phyloP scores from a whole-genome alignment of 2,888 invertebrate genomes.

The Ophion ventricosus region DNA sequence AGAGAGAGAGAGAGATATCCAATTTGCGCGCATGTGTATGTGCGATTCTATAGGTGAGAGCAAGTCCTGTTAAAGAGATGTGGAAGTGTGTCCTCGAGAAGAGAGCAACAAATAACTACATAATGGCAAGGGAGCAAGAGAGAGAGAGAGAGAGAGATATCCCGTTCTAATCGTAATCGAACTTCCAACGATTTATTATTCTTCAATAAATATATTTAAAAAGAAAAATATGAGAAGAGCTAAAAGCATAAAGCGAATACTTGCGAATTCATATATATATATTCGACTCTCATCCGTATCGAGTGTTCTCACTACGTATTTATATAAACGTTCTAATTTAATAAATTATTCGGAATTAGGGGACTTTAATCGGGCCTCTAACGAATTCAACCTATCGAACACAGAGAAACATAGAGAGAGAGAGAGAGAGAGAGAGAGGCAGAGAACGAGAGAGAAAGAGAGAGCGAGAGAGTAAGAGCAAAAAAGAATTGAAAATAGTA shows the following conservation, averaged over 20 bases:
- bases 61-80: constrained; percentile 32
- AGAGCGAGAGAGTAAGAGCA: constrained; percentile 5
- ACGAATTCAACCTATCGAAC: constrained; percentile 26
- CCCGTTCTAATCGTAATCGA: constrained; percentile 64
- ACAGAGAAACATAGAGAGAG: constrained; percentile 5
- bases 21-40: constrained; percentile 51
- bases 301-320: constrained; percentile 65
- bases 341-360: constrained; percentile 70
- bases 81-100: constrained; percentile 47
- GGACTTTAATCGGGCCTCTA: constrained; percentile 48
- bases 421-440: constrained; percentile 14
- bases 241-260: constrained; percentile 25
- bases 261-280: constrained; percentile 45
- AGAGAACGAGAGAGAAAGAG: constrained; percentile 10
- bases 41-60: not conserved
- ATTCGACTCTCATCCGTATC: constrained; percentile 68
- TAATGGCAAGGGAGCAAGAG: constrained; percentile 38
- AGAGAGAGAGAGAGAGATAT: constrained; percentile 22
- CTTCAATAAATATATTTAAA: constrained; percentile 64
- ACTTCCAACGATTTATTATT: constrained; percentile 65
- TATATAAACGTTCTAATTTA: constrained; percentile 70
- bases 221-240: not conserved
- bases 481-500: not conserved
- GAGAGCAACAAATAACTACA: constrained; percentile 29
- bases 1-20: not conserved